Conservation (phyloP, 2,113 vertebrate species). For the Barbus barbus region DNA sequence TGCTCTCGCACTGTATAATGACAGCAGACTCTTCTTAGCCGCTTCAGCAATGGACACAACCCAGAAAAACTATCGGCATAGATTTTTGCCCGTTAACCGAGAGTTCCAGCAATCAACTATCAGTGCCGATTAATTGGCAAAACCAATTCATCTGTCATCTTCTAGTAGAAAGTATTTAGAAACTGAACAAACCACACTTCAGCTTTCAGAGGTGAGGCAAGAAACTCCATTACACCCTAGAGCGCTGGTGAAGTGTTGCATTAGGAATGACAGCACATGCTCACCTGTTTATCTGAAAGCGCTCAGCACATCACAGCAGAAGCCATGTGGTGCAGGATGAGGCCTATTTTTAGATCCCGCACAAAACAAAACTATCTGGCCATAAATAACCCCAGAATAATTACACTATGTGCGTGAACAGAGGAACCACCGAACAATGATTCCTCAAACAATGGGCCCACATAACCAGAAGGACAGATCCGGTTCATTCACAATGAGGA, state of each 20-base stretch:
- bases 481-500: slow-evolving; percentile 26
- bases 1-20: no score
- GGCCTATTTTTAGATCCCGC: slow-evolving; percentile 49
- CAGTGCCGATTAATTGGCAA: no score
- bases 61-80: no score
- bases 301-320: slow-evolving; percentile 7
- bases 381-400: slow-evolving; percentile 41
- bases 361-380: slow-evolving; percentile 48
- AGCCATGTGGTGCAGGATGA: not conserved
- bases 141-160: no score
- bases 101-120: no score
- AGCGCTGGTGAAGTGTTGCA: not conserved
- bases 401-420: slow-evolving; percentile 9
- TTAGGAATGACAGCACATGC: not conserved
- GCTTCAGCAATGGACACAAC: no score
- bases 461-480: slow-evolving; percentile 29
- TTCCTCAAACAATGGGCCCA: slow-evolving; percentile 39
- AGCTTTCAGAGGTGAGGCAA: not conserved
- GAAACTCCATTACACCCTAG: not conserved
- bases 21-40: no score
- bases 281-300: slow-evolving; percentile 35
- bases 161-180: no score
- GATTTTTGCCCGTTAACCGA: no score
- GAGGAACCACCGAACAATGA: slow-evolving; percentile 51
- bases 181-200: not conserved